Conservation (phyloP, 1,140 invertebrate genomes). For the Himalopsyche phryganea region DNA sequence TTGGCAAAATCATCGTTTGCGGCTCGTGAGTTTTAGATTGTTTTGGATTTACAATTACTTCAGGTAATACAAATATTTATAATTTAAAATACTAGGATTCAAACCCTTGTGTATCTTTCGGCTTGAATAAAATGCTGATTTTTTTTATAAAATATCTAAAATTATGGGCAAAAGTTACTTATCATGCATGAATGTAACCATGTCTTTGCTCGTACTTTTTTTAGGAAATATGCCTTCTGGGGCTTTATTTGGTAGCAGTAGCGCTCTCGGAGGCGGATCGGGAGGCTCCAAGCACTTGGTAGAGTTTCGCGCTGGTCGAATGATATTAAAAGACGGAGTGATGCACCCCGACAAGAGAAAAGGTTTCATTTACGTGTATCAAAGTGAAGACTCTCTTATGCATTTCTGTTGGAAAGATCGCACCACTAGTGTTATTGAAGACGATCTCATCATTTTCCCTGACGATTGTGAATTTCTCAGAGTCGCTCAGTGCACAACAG, state of each 20-base stretch:
- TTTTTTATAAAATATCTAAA: neutral
- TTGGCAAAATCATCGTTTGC: conserved; percentile 24
- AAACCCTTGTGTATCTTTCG: neutral
- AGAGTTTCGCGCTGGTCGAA: conserved; percentile 95
- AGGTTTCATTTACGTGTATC: conserved; percentile 90
- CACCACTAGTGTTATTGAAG: conserved; percentile 63
- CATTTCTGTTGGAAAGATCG: conserved; percentile 99
- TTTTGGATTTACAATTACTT: neutral
- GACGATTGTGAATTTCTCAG: conserved; percentile 97
- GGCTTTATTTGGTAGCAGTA: conserved; percentile 69
- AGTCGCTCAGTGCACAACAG: conserved; percentile 93
- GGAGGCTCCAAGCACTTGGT: conserved; percentile 87
- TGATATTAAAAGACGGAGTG: conserved; percentile 90
- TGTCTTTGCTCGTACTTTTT: conserved; percentile 13
- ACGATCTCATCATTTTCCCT: conserved; percentile 96
- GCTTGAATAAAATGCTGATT: neutral
- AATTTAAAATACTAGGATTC: neutral
- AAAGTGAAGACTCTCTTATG: conserved; percentile 93
- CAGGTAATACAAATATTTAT: too few relatives aligned
- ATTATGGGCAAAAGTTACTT: neutral
- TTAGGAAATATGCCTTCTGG: conserved; percentile 55
- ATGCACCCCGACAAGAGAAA: conserved; percentile 95
- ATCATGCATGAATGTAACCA: neutral
- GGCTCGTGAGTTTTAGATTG: neutral
- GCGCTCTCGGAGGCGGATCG: conserved; percentile 73